Evolutionary conservation across 2,113 vertebrate species (phyloP).

Genomic region (Riparia riparia): DNA sequence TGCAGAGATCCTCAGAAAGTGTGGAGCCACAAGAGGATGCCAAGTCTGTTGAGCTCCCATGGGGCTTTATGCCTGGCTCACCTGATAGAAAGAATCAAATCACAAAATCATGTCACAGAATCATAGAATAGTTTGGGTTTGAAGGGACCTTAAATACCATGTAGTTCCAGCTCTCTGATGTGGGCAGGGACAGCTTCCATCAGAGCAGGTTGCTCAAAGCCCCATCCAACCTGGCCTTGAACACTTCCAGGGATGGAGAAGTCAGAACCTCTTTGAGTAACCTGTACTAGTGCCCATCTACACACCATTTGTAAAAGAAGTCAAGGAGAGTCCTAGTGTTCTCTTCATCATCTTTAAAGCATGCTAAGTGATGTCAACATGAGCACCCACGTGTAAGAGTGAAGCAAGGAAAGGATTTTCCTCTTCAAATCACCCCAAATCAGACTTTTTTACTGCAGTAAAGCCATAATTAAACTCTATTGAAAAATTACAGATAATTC

Average conservation of each 20-base stretch:
- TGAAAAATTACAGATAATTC: neutral
- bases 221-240: neutral
- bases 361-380: neutral
- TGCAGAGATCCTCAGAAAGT: neutral
- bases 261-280: neutral
- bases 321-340: neutral
- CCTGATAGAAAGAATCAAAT: neutral
- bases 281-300: too few species aligned
- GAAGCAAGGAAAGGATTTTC: neutral
- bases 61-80: fast-evolving
- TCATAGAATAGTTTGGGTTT: neutral
- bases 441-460: neutral
- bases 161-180: fast-evolving
- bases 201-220: neutral
- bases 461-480: neutral
- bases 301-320: fast-evolving
- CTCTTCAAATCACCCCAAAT: neutral
- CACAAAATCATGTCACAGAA: neutral
- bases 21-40: neutral
- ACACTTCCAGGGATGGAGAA: neutral
- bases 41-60: neutral
- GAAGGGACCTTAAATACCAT: neutral
- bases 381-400: neutral
- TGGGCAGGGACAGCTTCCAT: neutral
- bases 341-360: neutral